These are phyloP conservation scores for Drosophila setosimentum DNA, from an alignment of 2,888 invertebrate species.

Conservation along the genomic window DNA sequence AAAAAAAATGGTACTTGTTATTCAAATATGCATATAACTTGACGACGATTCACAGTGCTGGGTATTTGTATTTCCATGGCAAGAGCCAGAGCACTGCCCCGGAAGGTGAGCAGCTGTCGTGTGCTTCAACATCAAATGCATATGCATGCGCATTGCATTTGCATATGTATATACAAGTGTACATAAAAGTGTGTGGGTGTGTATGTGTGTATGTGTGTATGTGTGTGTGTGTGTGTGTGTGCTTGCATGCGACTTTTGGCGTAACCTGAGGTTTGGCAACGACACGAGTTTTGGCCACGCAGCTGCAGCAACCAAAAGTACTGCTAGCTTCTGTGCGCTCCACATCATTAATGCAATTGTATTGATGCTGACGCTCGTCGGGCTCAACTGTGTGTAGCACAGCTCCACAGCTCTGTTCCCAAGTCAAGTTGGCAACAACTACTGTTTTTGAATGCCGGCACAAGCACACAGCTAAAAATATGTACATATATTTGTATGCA, in stretches of 20 bases:
- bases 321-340: conserved; percentile 51
- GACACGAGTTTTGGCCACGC: conserved; percentile 28
- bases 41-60: conserved; percentile 15
- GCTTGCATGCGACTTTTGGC: conserved; percentile 5
- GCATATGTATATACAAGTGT: neutral
- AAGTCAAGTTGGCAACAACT: conserved; percentile 51
- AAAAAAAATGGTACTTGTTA: conserved; percentile 27
- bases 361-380: conserved; percentile 34
- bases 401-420: conserved; percentile 25
- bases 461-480: conserved; percentile 1
- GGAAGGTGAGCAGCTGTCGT: conserved; percentile 36
- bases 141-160: conserved; percentile 39
- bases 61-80: conserved; percentile 40
- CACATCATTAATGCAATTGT: conserved; percentile 74
- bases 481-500: neutral
- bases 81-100: conserved; percentile 27
- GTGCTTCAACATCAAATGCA: conserved; percentile 33
- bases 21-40: conserved; percentile 44
- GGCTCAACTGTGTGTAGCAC: conserved; percentile 43
- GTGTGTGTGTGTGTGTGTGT: neutral
- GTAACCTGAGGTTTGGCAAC: conserved; percentile 24
- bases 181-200: neutral
- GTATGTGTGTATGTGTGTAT: neutral
- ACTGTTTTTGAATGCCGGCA: conserved; percentile 47
- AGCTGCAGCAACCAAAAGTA: conserved; percentile 43